These are phyloP conservation scores for Teleogryllus oceanicus DNA, from an alignment of 2,888 invertebrate genomes.

Conservation along the genomic window DNA sequence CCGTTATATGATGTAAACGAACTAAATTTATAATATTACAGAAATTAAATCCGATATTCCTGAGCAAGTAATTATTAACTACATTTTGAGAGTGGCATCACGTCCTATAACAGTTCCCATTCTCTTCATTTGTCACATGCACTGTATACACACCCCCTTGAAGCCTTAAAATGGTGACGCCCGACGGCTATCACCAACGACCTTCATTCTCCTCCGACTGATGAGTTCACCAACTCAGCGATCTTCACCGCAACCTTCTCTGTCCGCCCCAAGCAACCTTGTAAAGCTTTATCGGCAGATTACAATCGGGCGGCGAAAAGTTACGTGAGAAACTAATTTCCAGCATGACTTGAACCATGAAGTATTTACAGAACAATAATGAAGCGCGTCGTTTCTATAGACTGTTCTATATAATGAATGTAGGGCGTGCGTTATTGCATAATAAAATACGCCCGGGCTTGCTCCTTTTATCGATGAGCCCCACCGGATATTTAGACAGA, in stretches of 20 bases:
- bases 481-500: slow-evolving; percentile 6
- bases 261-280: background rate
- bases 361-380: slow-evolving; percentile 18
- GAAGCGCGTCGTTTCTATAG: background rate
- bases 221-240: background rate
- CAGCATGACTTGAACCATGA: background rate
- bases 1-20: too few species aligned
- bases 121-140: too few species aligned
- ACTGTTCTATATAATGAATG: background rate
- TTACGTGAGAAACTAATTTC: slow-evolving; percentile 18
- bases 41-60: too few species aligned
- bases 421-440: background rate
- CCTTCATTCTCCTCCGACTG: background rate
- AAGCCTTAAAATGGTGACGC: too few species aligned
- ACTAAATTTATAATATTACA: too few species aligned
- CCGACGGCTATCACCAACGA: background rate
- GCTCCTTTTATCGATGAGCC: background rate
- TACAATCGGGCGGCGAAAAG: background rate
- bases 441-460: background rate
- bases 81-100: too few species aligned
- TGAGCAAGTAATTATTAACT: too few species aligned
- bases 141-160: too few species aligned
- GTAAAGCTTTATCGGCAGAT: slow-evolving; percentile 7
- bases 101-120: too few species aligned
- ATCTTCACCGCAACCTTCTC: background rate